These are phyloP conservation scores for Drosophila neoperkinsi DNA, from an alignment of 2,888 invertebrate genomes.

Conservation along the genomic window DNA sequence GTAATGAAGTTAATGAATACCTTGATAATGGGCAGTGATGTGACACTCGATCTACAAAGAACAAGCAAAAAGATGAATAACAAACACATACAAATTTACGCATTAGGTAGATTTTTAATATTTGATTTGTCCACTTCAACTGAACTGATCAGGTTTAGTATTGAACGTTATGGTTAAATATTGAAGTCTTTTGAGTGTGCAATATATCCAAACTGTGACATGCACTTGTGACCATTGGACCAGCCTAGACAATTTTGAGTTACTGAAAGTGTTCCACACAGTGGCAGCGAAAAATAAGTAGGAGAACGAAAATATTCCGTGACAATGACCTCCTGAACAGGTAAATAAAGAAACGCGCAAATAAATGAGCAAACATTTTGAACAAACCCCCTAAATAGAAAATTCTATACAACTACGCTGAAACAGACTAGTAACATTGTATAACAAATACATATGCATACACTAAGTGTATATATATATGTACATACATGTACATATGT, in stretches of 20 bases:
- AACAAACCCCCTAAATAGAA: conserved; percentile 30
- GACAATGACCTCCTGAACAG: neutral
- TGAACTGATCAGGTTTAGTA: too few species aligned
- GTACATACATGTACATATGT: neutral
- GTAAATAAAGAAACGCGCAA: neutral
- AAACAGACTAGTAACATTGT: conserved; percentile 1
- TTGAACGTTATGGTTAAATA: too few species aligned
- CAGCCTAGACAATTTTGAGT: neutral
- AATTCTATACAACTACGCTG: conserved; percentile 6
- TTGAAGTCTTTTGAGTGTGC: too few species aligned
- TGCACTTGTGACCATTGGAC: neutral
- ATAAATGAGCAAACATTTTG: conserved; percentile 57
- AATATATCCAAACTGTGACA: too few species aligned
- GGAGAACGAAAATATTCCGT: neutral
- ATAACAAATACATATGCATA: neutral
- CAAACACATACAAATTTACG: too few species aligned
- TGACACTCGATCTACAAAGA: neutral
- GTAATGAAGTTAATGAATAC: neutral
- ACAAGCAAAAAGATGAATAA: too few species aligned
- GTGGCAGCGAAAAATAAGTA: neutral
- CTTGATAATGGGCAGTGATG: neutral
- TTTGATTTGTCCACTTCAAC: neutral
- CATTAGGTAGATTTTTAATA: too few species aligned
- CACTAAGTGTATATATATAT: neutral
- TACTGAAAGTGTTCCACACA: neutral